A percentile compares a stretch with the other conserved stretches of the same genome.
Conservation (phyloP, 2,888 invertebrate genomes). For the Tetragnatha montana region DNA sequence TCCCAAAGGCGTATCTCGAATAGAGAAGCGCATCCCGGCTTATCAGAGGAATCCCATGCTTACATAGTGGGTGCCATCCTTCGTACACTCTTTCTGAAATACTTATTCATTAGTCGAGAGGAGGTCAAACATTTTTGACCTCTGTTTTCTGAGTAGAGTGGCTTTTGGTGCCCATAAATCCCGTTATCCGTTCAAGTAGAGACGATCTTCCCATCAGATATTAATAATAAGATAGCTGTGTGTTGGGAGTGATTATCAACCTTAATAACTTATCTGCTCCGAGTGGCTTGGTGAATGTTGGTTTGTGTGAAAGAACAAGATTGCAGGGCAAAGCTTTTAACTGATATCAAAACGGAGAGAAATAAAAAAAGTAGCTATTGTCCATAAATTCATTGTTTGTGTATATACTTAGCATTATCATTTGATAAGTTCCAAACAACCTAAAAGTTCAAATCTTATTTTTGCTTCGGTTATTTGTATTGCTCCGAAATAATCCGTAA, state of each 20-base stretch:
- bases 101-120: neutral
- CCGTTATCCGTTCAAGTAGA: neutral
- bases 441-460: no score
- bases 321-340: neutral
- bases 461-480: no score
- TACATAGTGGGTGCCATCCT: neutral
- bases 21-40: no score
- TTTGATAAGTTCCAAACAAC: no score
- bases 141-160: neutral
- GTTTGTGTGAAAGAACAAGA: neutral
- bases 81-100: neutral
- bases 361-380: no score
- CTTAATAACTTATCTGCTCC: neutral
- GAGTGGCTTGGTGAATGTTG: neutral
- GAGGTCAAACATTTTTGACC: neutral
- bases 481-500: no score
- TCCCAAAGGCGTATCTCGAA: no score
- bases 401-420: no score
- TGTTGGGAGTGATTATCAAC: neutral
- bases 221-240: neutral
- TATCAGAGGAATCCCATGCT: neutral
- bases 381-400: no score
- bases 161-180: neutral
- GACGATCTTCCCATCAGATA: neutral
- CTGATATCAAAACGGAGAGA: no score